Percentiles rank a stretch among this genome's conserved stretches.
phyloP scores from a whole-genome alignment of 2,113 vertebrate species.

The Anoplopoma fimbria region DNA sequence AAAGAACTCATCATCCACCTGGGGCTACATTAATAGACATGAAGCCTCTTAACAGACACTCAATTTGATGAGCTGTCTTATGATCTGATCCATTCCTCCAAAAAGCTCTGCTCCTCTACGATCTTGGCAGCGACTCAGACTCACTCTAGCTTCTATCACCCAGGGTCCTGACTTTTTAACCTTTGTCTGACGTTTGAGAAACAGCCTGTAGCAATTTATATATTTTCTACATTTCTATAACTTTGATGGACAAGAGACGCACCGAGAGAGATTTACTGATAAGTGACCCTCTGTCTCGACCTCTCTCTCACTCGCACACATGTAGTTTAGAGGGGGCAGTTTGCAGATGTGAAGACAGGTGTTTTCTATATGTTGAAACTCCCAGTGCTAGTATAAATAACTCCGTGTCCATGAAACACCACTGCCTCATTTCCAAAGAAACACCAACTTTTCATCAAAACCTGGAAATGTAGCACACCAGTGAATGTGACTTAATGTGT shows the following conservation, averaged over 20 bases:
- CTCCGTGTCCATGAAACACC: conserved; percentile 1
- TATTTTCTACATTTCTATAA: conserved; percentile 3
- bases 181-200: neutral
- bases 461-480: conserved; percentile 4
- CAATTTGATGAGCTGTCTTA: neutral
- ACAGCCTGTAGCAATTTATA: neutral
- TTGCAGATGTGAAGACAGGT: neutral
- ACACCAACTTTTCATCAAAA: neutral
- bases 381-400: conserved; percentile 5
- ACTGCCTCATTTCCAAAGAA: neutral
- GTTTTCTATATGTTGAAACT: neutral
- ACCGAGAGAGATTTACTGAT: neutral
- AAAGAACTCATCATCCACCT: neutral
- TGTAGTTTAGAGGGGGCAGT: neutral
- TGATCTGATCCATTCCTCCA: neutral
- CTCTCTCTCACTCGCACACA: neutral
- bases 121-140: neutral
- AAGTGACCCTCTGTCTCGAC: neutral
- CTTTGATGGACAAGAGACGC: neutral
- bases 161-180: neutral
- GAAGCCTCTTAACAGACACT: neutral
- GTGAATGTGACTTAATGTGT: neutral
- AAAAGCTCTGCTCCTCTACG: neutral
- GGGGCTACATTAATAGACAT: neutral
- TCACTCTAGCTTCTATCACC: neutral